These are phyloP conservation scores for Eupithecia abbreviata DNA, from an alignment of 2,888 invertebrate genomes.

Conservation along the genomic window DNA sequence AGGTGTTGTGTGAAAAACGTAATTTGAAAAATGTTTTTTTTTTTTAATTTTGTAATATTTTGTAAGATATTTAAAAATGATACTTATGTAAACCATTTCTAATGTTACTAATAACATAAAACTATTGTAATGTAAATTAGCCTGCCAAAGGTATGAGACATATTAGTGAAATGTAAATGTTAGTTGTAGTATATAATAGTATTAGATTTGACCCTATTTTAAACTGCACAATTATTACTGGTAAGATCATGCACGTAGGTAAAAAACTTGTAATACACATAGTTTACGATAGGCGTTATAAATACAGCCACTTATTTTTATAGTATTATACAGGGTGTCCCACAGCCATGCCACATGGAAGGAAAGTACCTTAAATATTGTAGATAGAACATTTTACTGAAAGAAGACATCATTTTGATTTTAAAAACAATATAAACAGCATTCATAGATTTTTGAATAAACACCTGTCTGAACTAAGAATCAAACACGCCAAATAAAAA, in stretches of 20 bases:
- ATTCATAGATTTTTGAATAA: too few species aligned
- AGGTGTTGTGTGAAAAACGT: too few species aligned
- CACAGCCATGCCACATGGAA: too few species aligned
- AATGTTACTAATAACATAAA: constrained; percentile 2
- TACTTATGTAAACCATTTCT: neutral
- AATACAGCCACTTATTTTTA: neutral
- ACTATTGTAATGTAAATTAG: constrained; percentile 14
- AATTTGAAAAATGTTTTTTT: too few species aligned
- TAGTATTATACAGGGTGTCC: neutral
- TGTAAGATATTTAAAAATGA: neutral
- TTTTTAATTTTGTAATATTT: neutral
- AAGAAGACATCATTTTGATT: too few species aligned
- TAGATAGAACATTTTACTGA: too few species aligned
- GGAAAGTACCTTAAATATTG: too few species aligned
- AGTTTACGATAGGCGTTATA: neutral
- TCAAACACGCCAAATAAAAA: too few species aligned
- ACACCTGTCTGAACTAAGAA: too few species aligned
- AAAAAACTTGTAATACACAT: neutral
- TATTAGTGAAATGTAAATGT: constrained; percentile 44
- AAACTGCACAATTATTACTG: neutral
- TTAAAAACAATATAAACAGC: too few species aligned
- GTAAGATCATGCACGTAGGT: neutral
- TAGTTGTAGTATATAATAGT: constrained; percentile 23
- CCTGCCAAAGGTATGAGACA: constrained; percentile 36
- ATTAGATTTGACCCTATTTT: neutral